Base-by-base conservation (phyloP, 92 coral and sea anemone species). In the Isaurus tuberculatus region DNA sequence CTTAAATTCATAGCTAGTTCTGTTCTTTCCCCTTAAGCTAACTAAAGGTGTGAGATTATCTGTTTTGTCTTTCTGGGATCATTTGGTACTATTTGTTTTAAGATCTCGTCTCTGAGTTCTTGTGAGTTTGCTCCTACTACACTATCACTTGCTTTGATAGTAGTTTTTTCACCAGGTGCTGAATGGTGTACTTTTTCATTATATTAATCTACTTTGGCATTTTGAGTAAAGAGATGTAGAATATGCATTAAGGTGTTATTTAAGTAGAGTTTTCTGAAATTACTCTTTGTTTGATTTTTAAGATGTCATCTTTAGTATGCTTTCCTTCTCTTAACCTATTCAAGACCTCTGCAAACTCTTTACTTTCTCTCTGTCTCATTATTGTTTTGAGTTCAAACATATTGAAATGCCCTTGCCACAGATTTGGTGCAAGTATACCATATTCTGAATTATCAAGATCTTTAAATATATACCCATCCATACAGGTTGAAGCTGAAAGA, bases 351-450 rank as follows among this genome's bases (percentile, higher is more conserved):
- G 91, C 83, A 87, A 87, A 87, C 19, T 53, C 65, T 72, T 87
- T 87, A 46, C 87, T 87, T 61, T 80, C 88, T 64, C 87, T 86
- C 86, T 89, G 92, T 40, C 91, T 88, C 92, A 88, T 88, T 36
- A 85, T 85, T 85, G 85, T 57, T 63, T 88, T 51, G 49, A 88
- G 89, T 36, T 79, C 92, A 88, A 88, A 88, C 86, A 78, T 78
- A 65, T 73, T 72, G 73, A 87, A 87, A 42, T 40, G 79, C 57
- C 74, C 73, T 32, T 87, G 87, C 90, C 90, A 87, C 46, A 89
- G 69, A 80, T 89, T 89, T 78, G 89, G 89, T 55, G 82, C 75
- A 78, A 89, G 89, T 22, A 85, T 75, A 16, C 89, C 89, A 89
- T 89, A 89, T 44, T 84, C 75, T 57, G 55, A 70, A 84, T 88